Evolutionary conservation across 2,797 vertebrate species (phyloP).

Genomic region (Bradypus variegatus): DNA sequence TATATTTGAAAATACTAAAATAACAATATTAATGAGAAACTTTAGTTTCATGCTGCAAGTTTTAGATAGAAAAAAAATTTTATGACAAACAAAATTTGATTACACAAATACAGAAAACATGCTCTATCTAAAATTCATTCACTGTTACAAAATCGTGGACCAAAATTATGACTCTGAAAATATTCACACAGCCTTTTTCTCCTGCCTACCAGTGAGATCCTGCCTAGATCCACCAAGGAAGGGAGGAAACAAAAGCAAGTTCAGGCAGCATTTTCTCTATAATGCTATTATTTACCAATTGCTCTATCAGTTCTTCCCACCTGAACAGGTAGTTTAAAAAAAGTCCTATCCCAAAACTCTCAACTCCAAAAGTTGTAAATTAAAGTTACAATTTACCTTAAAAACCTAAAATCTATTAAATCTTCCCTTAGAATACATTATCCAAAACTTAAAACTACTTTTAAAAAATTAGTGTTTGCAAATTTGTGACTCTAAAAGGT

Average conservation of each 20-base stretch:
- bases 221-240: neutral
- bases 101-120: neutral
- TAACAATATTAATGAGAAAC: neutral
- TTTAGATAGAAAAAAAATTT: neutral
- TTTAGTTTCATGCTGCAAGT: neutral
- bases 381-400: neutral
- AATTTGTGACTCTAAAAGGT: neutral
- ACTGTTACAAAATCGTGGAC: neutral
- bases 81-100: neutral
- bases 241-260: neutral
- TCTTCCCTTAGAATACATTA: neutral
- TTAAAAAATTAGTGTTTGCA: neutral
- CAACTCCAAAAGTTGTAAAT: neutral
- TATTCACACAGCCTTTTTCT: neutral
- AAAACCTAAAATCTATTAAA: neutral
- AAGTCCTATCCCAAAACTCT: neutral
- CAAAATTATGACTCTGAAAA: constrained; percentile 2
- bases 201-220: neutral
- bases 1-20: neutral
- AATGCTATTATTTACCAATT: neutral
- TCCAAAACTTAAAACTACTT: constrained; percentile 15
- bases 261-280: neutral
- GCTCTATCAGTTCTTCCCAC: neutral
- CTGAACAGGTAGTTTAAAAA: neutral
- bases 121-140: neutral